Conservation (phyloP, 2,888 invertebrate species). For the Agonopterix subpropinquella region DNA sequence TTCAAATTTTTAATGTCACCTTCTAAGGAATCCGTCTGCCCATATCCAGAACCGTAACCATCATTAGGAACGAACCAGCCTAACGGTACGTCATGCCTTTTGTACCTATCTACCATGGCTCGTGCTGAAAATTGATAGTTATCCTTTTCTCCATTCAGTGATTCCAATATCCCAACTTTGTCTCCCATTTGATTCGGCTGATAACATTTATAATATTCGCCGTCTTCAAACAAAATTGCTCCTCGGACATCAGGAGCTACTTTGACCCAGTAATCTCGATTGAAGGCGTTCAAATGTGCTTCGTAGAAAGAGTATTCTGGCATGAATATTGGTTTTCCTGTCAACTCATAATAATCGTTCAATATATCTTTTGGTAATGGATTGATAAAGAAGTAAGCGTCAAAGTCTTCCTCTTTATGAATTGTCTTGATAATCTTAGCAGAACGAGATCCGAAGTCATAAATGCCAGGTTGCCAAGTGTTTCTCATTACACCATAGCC, state of each 20-base stretch:
- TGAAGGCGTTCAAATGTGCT: constrained; percentile 63
- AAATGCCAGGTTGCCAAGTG: constrained; percentile 57
- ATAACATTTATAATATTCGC: constrained; percentile 54
- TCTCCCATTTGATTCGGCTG: constrained; percentile 46
- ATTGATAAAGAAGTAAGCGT: constrained; percentile 59
- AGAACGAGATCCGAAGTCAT: constrained; percentile 47
- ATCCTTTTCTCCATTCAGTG: constrained; percentile 59
- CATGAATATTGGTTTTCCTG: constrained; percentile 55
- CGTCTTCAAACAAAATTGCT: constrained; percentile 59
- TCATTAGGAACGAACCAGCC: constrained; percentile 69
- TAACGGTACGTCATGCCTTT: constrained; percentile 53
- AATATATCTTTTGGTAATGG: constrained; percentile 42
- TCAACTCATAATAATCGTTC: constrained; percentile 58
- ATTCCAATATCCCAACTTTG: constrained; percentile 56
- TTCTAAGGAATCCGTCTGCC: constrained; percentile 54
- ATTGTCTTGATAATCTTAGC: constrained; percentile 25
- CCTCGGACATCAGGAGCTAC: constrained; percentile 30
- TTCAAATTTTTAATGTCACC: constrained; percentile 60
- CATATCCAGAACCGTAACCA: constrained; percentile 64
- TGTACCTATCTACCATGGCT: constrained; percentile 63
- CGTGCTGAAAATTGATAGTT: constrained; percentile 68
- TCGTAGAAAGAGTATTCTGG: constrained; percentile 63
- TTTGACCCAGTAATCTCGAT: constrained; percentile 65
- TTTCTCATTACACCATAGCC: constrained; percentile 62
- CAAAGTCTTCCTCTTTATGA: constrained; percentile 44